Percentiles rank a stretch among this genome's conserved stretches.
Evolutionary conservation across 2,797 vertebrate species (phyloP).

Genomic region (Eulemur mongoz): DNA sequence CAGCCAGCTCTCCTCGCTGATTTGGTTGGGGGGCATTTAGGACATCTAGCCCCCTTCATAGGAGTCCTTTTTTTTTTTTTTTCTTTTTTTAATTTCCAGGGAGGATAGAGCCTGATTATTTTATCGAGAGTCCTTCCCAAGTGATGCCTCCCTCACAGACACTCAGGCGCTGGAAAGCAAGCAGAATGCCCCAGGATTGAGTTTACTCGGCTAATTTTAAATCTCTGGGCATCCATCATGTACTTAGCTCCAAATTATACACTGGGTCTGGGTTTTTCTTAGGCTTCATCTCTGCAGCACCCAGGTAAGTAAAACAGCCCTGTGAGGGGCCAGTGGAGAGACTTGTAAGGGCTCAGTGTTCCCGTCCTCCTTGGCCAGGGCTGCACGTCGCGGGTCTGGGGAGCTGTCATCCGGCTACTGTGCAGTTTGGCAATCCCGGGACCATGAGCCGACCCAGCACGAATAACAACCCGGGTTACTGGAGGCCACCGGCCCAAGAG

Average conservation of each 20-base stretch:
- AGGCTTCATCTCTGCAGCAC: constrained; percentile 72
- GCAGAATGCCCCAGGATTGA: constrained; percentile 23
- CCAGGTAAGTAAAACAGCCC: constrained; percentile 78
- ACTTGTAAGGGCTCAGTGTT: neutral
- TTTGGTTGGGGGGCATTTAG: neutral
- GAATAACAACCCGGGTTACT: neutral
- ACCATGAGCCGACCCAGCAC: neutral
- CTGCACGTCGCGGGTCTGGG: neutral
- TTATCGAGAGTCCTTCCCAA: neutral
- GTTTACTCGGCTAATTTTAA: constrained; percentile 83
- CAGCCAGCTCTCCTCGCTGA: neutral
- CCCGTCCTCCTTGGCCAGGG: neutral
- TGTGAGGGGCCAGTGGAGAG: neutral
- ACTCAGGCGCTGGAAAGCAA: constrained; percentile 50
- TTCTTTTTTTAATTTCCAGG: neutral
- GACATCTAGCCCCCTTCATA: neutral
- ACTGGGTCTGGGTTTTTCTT: constrained; percentile 75
- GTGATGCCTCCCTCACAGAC: constrained; percentile 43
- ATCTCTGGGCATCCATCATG: constrained; percentile 76
- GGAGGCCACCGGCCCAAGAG: neutral
- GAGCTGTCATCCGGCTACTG: neutral
- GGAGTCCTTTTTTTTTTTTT: neutral
- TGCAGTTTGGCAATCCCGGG: neutral
- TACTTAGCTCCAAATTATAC: constrained; percentile 84
- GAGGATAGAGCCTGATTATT: constrained; percentile 51